Base-by-base conservation (phyloP, 2,888 invertebrate species). In the Schizotus pectinicornis region DNA sequence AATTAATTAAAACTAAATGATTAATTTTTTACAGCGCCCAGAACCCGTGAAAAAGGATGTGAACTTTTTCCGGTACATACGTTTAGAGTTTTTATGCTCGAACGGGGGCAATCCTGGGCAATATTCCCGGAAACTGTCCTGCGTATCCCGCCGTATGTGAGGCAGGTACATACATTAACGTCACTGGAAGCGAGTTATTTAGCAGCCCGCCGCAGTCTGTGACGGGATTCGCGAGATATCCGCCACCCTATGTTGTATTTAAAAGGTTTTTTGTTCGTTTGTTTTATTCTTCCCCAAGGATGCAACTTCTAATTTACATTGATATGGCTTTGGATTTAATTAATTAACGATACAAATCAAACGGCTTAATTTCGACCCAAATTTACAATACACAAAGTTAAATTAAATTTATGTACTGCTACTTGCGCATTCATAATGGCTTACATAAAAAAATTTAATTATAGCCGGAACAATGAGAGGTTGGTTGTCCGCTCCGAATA, bases 251-350 rank as follows among this genome's bases (percentile, higher is more conserved):
- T 53, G 62, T 45, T 47, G 56, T 43, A 56, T 57, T 62, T 61
- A 56, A 61, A 58, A 53, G 51, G 41, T 61, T 59, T 60, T 59
- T 61, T 59, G 55, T 55, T 59, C 53, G 41, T 50, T 57, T 57
- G 57, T 55, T 66, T 62, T 61, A 66, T 62, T 48, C 42, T 57
- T 45, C 65, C 61, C 62, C 48, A 39, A 57, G 63, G 62, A 62
- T 56, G 41, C 30, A 14, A 59, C 2, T 2, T 47, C 56, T 59
- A 59, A 64, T 66, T 62, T 59, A 63, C 62, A 56, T 38, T 59
- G 56, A 62, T 64, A 52, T 14, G 46, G 57, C 60, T 56, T 54
- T 50, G 56, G 45, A 46, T 53, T 59, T 56, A 61, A 62, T 65
- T 65, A 65, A 65, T 65, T 62, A 63, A 60, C 59, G 38, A 59